Percentiles rank a stretch among this genome's conserved stretches.
Evolutionary conservation across 2,797 vertebrate genomes (phyloP).

Genomic region (Loris lydekkerianus): DNA sequence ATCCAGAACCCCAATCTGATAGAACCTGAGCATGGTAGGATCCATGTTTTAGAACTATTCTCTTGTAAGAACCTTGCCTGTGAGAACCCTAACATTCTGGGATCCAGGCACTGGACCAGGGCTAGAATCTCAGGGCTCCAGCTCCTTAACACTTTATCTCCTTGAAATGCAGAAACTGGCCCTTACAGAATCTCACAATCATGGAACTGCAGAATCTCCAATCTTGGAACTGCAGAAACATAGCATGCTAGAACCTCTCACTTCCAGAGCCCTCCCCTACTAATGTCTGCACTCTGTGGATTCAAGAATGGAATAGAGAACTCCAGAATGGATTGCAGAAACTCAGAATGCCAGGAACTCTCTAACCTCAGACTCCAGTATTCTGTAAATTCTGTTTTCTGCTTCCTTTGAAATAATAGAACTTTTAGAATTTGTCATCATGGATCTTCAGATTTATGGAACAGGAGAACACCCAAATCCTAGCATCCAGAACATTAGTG

Average conservation of each 20-base stretch:
- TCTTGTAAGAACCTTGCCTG: neutral
- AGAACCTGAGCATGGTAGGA: neutral
- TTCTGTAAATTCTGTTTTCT: conserved; percentile 2
- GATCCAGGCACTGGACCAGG: neutral
- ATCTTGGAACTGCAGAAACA: neutral
- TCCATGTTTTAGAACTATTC: neutral
- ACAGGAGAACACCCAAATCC: neutral
- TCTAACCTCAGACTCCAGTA: neutral
- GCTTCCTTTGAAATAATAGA: neutral
- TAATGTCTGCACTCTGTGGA: neutral
- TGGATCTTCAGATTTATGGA: neutral
- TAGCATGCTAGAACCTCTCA: neutral
- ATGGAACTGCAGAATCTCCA: fast-evolving
- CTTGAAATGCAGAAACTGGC: neutral
- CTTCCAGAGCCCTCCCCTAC: neutral
- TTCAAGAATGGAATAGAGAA: neutral
- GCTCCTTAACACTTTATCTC: neutral
- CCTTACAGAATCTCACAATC: neutral
- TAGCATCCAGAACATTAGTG: neutral
- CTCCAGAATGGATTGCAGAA: neutral
- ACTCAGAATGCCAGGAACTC: neutral
- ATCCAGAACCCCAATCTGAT: neutral
- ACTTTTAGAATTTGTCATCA: neutral
- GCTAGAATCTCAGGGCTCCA: neutral
- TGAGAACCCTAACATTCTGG: neutral